phyloP scores from a whole-genome alignment of 2,797 vertebrate genomes.

The Rhinoraja longicauda region DNA sequence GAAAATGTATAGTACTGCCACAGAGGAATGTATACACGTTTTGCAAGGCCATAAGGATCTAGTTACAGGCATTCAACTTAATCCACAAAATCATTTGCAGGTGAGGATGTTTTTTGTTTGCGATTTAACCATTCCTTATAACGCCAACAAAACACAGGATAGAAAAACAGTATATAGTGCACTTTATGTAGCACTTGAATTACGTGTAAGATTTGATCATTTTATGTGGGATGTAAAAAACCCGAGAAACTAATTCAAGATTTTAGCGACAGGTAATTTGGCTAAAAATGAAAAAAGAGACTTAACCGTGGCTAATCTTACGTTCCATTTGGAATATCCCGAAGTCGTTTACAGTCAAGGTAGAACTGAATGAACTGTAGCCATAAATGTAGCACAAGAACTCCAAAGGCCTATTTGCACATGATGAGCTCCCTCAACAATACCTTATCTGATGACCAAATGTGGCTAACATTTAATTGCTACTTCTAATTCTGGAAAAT shows the following conservation, averaged over 20 bases:
- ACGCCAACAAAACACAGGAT: not conserved
- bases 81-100: conserved; percentile 83
- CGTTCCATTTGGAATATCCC: no score
- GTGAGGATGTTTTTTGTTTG: conserved; percentile 49
- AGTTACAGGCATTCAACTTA: conserved; percentile 76
- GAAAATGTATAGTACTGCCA: conserved; percentile 78
- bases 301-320: no score
- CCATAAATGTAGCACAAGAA: no score
- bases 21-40: conserved; percentile 76
- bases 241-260: not conserved
- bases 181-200: not conserved
- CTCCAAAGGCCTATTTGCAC: no score
- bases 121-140: not conserved
- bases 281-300: not conserved
- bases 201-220: not conserved
- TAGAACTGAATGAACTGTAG: no score
- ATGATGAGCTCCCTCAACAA: no score
- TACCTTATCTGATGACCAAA: not conserved
- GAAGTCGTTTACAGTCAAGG: no score
- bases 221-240: not conserved
- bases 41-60: conserved; percentile 72
- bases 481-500: not conserved
- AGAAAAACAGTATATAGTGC: not conserved
- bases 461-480: not conserved
- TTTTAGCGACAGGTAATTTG: not conserved